Evolutionary conservation across 2,797 vertebrate genomes (phyloP), one percentile per base, ranked within the genome.

Genomic region (Anguilla megastoma): DNA sequence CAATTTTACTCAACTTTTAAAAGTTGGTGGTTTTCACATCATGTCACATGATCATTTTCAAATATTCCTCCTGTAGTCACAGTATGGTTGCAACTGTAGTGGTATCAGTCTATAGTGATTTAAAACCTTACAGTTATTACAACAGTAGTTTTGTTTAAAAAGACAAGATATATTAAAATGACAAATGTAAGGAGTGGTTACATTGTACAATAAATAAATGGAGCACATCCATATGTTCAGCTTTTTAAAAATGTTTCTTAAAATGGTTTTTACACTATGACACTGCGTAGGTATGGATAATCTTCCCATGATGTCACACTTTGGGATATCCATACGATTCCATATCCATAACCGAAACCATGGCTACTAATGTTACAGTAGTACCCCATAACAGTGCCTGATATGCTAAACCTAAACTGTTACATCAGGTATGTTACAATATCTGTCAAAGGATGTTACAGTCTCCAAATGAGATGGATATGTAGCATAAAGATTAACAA

Each of bases 401-500:
- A 79, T 58, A 16, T 86, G 60, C 84, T 80, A 56, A 56, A 88
- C 79, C 63, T 89, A 90, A 69, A 84, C 60, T 63, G 84, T 80
- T 79, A 76, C 82, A 54, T n/a, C 83, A 33, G 85, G 54, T 74
- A 52, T 84, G 71, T 79, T 79, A 45, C 74, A 45, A 83, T 87
- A 52, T 87, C 16, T 63, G 79, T 54, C 27, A 82, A 63, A 85
- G 86, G 16, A 69, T 27, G n/a, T 69, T 85, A 52, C 88, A 87
- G 86, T 89, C 88, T 90, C 74, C 88, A 54, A 90, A 89, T 85
- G 56, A 30, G 54, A 82, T 58, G 30, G n/a, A 86, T 86, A 69
- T 86, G 84, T 89, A 89, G 86, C 83, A 69, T 85, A 63, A 83
- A 83, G 84, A 90, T 85, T 87, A 90, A 91, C 91, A 88, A 90